Evolutionary conservation across 2,888 invertebrate species (phyloP).

Genomic region (Quadroppia sp.): DNA sequence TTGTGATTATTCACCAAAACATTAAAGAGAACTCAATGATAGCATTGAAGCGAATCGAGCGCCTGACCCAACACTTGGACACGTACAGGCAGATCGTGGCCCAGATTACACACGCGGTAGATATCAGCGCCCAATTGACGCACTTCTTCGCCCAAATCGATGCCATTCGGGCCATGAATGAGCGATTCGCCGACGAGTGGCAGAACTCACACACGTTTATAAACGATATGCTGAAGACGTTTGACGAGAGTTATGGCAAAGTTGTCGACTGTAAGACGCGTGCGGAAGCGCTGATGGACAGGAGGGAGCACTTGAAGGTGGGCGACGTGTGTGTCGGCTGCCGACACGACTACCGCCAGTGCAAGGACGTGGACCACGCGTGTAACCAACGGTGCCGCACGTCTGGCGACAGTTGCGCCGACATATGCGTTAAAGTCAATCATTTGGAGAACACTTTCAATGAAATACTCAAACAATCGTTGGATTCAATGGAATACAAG

Average conservation of each 20-base stretch:
- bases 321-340: not conserved
- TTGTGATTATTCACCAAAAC: not conserved
- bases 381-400: not conserved
- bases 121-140: not conserved
- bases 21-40: not conserved
- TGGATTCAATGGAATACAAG: not conserved
- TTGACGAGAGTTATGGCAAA: not conserved
- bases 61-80: not conserved
- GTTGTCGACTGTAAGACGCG: not conserved
- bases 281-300: not conserved
- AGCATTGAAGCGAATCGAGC: not conserved
- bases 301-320: not conserved
- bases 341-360: not conserved
- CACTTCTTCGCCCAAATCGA: not conserved
- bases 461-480: slow-evolving; percentile 4
- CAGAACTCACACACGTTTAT: not conserved
- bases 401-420: not conserved
- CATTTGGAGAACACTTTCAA: slow-evolving; percentile 6
- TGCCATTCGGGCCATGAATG: not conserved
- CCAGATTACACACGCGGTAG: not conserved
- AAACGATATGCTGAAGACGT: not conserved
- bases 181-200: not conserved
- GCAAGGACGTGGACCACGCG: slow-evolving; percentile 8
- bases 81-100: not conserved
- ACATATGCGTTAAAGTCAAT: slow-evolving; percentile 18